Percentiles rank a stretch among this genome's conserved stretches.
phyloP scores from a whole-genome alignment of 2,113 vertebrate species.

The Brevimyrus niger region DNA sequence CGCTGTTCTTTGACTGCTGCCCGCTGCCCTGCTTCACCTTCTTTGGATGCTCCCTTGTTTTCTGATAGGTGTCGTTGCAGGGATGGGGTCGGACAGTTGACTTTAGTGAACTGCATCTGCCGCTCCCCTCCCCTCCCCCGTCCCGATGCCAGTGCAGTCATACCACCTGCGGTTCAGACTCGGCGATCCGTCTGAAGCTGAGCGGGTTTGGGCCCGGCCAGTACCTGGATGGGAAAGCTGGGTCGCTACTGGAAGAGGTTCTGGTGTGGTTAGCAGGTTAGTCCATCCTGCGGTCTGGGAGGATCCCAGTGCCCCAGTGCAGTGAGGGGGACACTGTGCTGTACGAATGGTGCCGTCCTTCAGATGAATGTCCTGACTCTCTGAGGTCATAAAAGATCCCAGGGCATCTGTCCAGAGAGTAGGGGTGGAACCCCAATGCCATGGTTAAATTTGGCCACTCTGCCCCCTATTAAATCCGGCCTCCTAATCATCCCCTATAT shows the following conservation, averaged over 20 bases:
- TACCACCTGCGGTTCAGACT: not conserved
- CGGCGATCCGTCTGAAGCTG: not conserved
- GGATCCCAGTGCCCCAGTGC: not conserved
- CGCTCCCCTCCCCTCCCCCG: not conserved
- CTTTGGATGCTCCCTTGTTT: not conserved
- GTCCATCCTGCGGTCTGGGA: not conserved
- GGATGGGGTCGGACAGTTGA: not conserved
- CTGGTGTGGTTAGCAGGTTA: not conserved
- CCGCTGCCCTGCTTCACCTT: not conserved
- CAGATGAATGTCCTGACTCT: not conserved
- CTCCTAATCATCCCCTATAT: not conserved
- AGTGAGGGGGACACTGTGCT: not conserved
- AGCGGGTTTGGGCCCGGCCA: not conserved
- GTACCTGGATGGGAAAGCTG: not conserved
- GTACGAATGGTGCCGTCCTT: not conserved
- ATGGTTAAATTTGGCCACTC: not conserved
- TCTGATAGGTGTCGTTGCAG: not conserved
- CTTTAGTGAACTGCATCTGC: not conserved
- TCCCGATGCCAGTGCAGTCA: not conserved
- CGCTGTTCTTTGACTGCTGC: not conserved
- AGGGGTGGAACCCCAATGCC: not conserved
- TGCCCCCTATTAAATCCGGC: not conserved
- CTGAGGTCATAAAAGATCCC: not conserved
- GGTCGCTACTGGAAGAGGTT: not conserved
- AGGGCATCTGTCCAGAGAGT: not conserved